Base-by-base conservation (phyloP, 2,888 invertebrate genomes). In the Plebejus melissa region DNA sequence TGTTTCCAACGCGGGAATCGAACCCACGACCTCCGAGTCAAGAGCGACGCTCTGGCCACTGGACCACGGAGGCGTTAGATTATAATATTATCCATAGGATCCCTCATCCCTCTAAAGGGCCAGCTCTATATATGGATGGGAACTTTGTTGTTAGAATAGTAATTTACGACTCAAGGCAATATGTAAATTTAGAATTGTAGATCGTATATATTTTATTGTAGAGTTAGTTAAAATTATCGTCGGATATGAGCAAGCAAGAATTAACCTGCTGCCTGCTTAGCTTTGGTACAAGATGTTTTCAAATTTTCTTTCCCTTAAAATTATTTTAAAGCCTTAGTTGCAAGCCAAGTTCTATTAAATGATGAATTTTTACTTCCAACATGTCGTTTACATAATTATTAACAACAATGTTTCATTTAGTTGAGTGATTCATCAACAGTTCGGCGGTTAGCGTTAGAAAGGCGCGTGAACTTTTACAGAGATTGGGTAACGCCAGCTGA, bases 401-500 rank as follows among this genome's bases (percentile, higher is more conserved):
- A 60, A 22, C 58, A 60, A 60, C 58, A 60, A 28, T 22, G 28
- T 28, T n/a, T n/a, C 22, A 60, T 60, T 22, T 9, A 22, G 22
- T 1, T 9, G 58, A 60, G 58, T 60, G 58, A 60, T 60, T 28
- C 60, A 60, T 60, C 28, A 22, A 60, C 28, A 28, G 9, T 28
- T 28, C 28, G 11, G 4, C 22, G 60, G 0, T 60, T 2, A 22
- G 41, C 70, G 70, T 70, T 70, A 70, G 70, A 70, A 70, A 70
- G 70, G 70, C 70, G 9, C 38, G 41, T 70, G 70, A 70, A 70
- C 70, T 70, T n/a, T n/a, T 70, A 70, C 69, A 22, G 69, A 11
- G 69, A 36, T 69, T 69, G 69, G 32, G 69, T 69, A 69, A 69
- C 69, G 28, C n/a, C 58, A 54, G 54, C 54, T 54, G 54, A 54